A percentile compares a stretch with the other conserved stretches of the same genome.
phyloP scores from a whole-genome alignment of 1,140 invertebrate species.

The Saccostrea glomerata region DNA sequence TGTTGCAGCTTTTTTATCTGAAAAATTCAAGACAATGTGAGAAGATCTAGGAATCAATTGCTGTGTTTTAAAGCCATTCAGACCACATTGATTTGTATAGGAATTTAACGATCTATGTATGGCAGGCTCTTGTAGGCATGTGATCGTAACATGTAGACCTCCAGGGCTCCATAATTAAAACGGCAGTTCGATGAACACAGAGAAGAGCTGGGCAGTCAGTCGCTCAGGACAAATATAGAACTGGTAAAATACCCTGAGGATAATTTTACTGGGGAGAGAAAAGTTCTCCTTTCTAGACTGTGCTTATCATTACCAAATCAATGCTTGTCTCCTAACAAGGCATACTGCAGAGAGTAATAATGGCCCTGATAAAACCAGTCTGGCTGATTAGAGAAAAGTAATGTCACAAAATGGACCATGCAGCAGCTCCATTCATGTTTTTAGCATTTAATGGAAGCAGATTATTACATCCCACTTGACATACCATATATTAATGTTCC shows the following conservation, averaged over 20 bases:
- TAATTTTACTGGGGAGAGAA: not conserved
- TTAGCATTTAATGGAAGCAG: no score
- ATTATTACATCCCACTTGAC: not conserved
- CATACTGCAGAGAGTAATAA: not conserved
- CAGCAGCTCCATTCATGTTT: no score
- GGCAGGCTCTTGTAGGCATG: not conserved
- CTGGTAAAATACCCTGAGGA: slow-evolving; percentile 1
- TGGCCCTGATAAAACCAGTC: not conserved
- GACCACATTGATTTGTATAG: not conserved
- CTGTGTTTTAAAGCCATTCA: slow-evolving; percentile 24
- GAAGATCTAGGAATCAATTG: slow-evolving; percentile 11
- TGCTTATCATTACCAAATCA: not conserved
- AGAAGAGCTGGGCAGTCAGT: not conserved
- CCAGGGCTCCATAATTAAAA: not conserved
- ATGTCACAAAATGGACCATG: no score
- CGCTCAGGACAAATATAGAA: not conserved
- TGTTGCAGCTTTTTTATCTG: slow-evolving; percentile 24
- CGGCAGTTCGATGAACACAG: not conserved
- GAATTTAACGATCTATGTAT: not conserved
- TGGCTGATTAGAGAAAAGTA: no score
- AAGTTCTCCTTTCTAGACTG: not conserved
- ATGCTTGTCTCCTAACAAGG: not conserved
- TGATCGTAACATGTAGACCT: not conserved
- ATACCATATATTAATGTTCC: no score
- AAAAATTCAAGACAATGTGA: slow-evolving; percentile 35